Evolutionary conservation across 2,113 vertebrate species (phyloP).

Genomic region (Pogonocichla stellata): DNA sequence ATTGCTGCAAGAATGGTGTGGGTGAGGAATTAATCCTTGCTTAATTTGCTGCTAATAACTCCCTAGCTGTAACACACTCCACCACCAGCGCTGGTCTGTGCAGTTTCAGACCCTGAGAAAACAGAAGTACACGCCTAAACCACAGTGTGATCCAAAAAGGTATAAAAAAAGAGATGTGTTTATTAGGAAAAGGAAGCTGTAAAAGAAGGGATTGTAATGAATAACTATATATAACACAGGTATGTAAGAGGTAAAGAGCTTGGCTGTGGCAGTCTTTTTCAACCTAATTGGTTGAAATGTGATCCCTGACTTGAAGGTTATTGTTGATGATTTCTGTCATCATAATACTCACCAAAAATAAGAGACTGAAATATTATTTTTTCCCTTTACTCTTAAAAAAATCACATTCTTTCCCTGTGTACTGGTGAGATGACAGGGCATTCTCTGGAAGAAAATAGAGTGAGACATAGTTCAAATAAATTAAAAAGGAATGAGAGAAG

Average conservation of each 20-base stretch:
- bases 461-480: neutral
- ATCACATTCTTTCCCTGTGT: neutral
- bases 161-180: neutral
- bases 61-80: neutral
- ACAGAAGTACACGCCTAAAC: neutral
- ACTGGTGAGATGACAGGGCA: neutral
- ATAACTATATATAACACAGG: neutral
- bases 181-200: neutral
- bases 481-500: neutral
- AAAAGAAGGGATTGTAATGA: neutral
- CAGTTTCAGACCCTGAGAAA: neutral
- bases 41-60: neutral
- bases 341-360: neutral
- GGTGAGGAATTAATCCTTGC: neutral
- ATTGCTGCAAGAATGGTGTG: neutral
- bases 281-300: neutral
- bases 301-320: neutral
- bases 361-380: neutral
- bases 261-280: neutral
- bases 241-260: neutral
- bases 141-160: neutral
- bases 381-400: neutral
- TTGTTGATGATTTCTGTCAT: neutral
- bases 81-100: neutral
- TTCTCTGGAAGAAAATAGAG: neutral